A percentile compares a stretch with the other conserved stretches of the same genome.
These are phyloP conservation scores for Anoplopoma fimbria DNA, from an alignment of 2,113 vertebrate species.

Conservation along the genomic window DNA sequence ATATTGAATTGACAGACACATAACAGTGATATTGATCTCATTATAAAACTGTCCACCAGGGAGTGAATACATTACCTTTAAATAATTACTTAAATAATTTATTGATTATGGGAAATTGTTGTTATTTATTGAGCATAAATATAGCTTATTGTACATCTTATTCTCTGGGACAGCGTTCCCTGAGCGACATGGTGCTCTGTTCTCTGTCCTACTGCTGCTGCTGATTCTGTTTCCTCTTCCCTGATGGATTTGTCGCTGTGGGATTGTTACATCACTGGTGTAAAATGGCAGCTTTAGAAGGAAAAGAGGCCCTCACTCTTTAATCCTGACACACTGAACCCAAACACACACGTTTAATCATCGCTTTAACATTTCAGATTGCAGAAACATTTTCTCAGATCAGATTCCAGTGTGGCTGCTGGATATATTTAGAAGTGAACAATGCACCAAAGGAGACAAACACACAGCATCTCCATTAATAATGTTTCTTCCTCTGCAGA, in stretches of 20 bases:
- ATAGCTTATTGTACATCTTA: neutral
- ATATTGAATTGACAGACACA: neutral
- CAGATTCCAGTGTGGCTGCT: neutral
- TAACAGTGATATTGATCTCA: neutral
- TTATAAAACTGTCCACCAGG: neutral
- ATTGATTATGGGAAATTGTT: neutral
- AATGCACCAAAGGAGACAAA: neutral
- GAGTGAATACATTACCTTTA: neutral
- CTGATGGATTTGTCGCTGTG: conserved; percentile 19
- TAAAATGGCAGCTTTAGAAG: neutral
- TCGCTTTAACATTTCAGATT: neutral
- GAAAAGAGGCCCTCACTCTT: neutral
- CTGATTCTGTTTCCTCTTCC: neutral
- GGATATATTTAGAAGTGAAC: neutral
- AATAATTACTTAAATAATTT: neutral
- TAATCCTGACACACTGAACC: neutral
- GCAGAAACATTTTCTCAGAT: neutral
- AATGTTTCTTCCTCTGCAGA: neutral
- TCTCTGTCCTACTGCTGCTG: neutral
- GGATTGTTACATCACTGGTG: conserved; percentile 12
- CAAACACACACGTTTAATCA: neutral
- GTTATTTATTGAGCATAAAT: neutral
- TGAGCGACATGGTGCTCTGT: neutral
- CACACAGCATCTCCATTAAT: neutral
- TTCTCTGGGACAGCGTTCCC: neutral